Evolutionary conservation across 1,140 invertebrate genomes (phyloP), one percentile per base, ranked within the genome.

Genomic region (Heliothis subflexa): DNA sequence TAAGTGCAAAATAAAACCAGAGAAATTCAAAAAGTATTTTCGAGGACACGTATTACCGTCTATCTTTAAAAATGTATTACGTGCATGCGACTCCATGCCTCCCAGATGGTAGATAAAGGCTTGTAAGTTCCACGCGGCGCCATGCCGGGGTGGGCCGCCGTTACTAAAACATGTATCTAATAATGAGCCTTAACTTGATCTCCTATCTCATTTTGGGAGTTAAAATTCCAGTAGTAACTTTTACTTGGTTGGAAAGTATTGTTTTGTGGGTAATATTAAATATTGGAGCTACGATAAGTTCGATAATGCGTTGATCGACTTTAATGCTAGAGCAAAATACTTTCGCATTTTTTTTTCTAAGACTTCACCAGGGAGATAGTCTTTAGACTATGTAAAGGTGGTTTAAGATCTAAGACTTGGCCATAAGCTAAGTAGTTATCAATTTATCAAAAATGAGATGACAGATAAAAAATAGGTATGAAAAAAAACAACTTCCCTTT

Each of bases 61-160:
- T 18, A 21, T 13, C 16, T 40, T 21, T 25, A 21, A 50, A 68
- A 70, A 52, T n/a, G 3, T 25, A 49, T 25, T 50, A 62, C n/a
- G 5, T 52, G 40, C 33, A 49, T 13, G 1, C 73, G 73, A 28
- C 59, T 75, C 73, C 72, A 75, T 49, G 21, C 21, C 25, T 25
- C 21, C 5, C 11, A 64, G 57, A 75, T 75, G 73, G 16, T n/a
- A 75, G 59, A 75, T 75, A 75, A 75, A 75, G 21, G 47, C 73
- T 74, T 74, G 72, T 74, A 64, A 61, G 47, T 75, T 75, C 11
- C 1, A 25, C 25, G 10, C 45, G 73, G 73, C 73, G 73, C 73
- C 73, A 62, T 13, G 14, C 59, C 59, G 45, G 73, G 73, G 73
- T 75, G 73, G 71, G 73, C 73, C 59, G 49, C 13, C 45, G 57